Conservation (phyloP, 2,113 vertebrate genomes). For the Ceyx margarethae region DNA sequence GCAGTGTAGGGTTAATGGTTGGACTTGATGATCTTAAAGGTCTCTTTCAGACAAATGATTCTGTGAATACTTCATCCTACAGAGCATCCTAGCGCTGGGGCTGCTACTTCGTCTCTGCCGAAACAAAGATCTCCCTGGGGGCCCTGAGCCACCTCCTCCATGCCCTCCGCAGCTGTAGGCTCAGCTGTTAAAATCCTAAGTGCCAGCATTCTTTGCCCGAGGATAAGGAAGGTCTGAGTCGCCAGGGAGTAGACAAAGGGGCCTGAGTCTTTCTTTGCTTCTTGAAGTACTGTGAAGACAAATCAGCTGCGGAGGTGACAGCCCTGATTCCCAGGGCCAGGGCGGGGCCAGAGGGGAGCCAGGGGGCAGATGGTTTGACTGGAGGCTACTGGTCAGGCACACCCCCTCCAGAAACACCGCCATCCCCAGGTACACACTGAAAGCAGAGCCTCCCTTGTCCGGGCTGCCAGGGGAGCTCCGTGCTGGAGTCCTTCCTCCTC, state of each 20-base stretch:
- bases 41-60: too few species aligned
- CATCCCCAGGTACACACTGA: accelerated
- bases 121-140: accelerated
- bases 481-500: background rate
- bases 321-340: background rate
- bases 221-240: accelerated
- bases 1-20: too few species aligned
- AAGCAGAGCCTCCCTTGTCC: background rate
- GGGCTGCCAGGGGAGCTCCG: accelerated
- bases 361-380: accelerated
- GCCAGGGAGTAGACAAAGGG: background rate
- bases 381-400: background rate
- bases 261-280: accelerated
- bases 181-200: accelerated
- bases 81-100: background rate
- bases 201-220: accelerated
- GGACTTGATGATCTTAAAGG: too few species aligned
- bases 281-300: background rate
- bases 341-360: background rate
- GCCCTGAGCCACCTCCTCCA: accelerated
- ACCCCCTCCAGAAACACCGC: background rate
- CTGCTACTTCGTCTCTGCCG: background rate
- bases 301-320: background rate
- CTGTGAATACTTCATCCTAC: background rate
- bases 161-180: accelerated